phyloP scores from a whole-genome alignment of 23 tunicate genomes.

The Trididemnum clinides region DNA sequence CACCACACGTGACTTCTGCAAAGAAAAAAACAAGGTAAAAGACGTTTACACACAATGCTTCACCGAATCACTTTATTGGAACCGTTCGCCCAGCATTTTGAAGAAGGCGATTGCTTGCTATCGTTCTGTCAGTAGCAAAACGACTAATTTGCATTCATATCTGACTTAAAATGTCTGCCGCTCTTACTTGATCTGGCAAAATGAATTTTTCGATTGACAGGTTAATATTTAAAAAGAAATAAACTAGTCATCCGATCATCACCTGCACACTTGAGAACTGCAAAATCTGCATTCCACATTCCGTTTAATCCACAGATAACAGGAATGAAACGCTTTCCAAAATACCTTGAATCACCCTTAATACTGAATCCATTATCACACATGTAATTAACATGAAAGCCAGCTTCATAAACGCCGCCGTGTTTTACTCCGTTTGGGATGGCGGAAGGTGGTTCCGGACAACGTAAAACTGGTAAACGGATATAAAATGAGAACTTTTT shows the following conservation, averaged over 20 bases:
- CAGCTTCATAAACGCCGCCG: constrained; percentile 63
- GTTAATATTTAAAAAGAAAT: too few relatives aligned
- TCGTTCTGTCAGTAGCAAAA: too few relatives aligned
- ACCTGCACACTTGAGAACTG: constrained; percentile 51
- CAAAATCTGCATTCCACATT: constrained; percentile 50
- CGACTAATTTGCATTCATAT: too few relatives aligned
- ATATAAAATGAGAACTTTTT: too few relatives aligned
- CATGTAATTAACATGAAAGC: constrained; percentile 46
- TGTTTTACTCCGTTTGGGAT: constrained; percentile 52
- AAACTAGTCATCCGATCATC: not conserved
- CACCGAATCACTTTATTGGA: too few relatives aligned
- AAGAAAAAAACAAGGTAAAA: not conserved
- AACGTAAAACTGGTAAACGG: constrained; percentile 4
- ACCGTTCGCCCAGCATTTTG: too few relatives aligned
- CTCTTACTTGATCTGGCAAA: too few relatives aligned
- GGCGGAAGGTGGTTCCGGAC: constrained; percentile 45
- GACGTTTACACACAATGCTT: not conserved
- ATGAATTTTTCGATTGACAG: too few relatives aligned
- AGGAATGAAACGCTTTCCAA: constrained; percentile 18
- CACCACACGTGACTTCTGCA: constrained; percentile 1
- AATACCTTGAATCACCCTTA: constrained; percentile 22
- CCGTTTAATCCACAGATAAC: constrained; percentile 38
- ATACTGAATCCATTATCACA: constrained; percentile 51
- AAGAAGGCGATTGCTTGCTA: too few relatives aligned
- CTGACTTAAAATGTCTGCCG: too few relatives aligned